A percentile compares a stretch with the other conserved stretches of the same genome.
Conservation (phyloP, 2,888 invertebrate genomes). For the Tenthredo livida region DNA sequence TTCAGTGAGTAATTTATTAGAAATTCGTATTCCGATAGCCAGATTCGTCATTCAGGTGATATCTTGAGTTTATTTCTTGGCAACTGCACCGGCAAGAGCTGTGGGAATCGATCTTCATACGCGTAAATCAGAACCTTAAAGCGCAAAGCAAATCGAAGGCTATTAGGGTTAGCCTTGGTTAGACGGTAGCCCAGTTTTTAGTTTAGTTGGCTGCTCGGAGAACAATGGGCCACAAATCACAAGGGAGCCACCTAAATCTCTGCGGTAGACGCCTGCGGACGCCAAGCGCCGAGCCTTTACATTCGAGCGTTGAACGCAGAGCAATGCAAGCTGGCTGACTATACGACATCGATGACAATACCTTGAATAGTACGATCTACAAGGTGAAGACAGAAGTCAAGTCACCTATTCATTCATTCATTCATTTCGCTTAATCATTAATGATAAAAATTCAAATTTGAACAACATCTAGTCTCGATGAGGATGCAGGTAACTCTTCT, state of each 20-base stretch:
- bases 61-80: neutral
- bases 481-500: neutral
- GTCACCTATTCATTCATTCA: conserved; percentile 57
- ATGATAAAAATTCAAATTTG: neutral
- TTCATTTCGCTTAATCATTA: neutral
- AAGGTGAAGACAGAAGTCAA: conserved; percentile 54
- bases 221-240: conserved; percentile 75
- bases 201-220: conserved; percentile 59
- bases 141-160: conserved; percentile 46
- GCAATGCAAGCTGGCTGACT: neutral
- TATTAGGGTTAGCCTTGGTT: conserved; percentile 52
- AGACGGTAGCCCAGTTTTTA: conserved; percentile 70
- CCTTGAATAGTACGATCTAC: conserved; percentile 57
- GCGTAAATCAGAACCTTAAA: conserved; percentile 23
- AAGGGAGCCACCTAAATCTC: conserved; percentile 69
- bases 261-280: conserved; percentile 61
- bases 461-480: neutral
- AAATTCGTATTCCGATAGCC: neutral
- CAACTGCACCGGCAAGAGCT: neutral
- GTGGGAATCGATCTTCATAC: conserved; percentile 31
- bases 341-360: conserved; percentile 63
- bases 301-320: conserved; percentile 7
- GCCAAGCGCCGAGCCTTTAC: conserved; percentile 22
- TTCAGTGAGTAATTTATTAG: neutral
- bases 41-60: neutral